Conservation (phyloP, 2,113 vertebrate genomes). For the Recurvirostra avosetta region DNA sequence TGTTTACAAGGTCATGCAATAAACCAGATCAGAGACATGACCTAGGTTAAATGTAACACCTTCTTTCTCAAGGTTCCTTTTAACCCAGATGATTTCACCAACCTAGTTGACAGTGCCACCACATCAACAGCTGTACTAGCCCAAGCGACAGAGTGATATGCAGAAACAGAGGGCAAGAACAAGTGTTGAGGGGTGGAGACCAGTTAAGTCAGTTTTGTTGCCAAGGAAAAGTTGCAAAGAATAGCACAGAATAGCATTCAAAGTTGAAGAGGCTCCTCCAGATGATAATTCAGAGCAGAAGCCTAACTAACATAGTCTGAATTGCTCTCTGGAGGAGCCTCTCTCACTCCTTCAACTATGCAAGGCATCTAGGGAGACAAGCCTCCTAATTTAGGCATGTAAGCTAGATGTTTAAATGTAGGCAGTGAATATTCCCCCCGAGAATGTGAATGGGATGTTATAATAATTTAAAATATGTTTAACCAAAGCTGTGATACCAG, state of each 20-base stretch:
- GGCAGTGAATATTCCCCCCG: background rate
- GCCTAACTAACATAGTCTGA: constrained; percentile 28
- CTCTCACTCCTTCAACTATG: constrained; percentile 35
- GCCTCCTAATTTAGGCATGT: constrained; percentile 35
- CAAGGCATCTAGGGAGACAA: constrained; percentile 33
- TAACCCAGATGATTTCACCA: background rate
- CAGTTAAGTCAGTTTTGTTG: background rate
- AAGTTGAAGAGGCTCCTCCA: constrained; percentile 38
- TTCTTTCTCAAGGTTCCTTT: background rate
- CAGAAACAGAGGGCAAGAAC: background rate
- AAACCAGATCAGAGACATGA: background rate
- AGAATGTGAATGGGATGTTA: constrained; percentile 23
- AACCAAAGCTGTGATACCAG: background rate
- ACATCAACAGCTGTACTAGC: background rate
- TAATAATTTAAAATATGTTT: constrained; percentile 25
- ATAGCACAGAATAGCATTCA: constrained; percentile 25
- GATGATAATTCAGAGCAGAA: constrained; percentile 52
- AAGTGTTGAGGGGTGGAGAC: background rate
- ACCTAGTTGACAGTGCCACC: background rate
- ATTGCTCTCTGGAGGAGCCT: constrained; percentile 47
- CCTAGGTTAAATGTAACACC: background rate
- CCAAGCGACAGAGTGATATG: background rate
- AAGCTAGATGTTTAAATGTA: background rate
- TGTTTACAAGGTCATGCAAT: background rate
- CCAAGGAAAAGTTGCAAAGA: constrained; percentile 20